phyloP scores from a whole-genome alignment of 1,140 invertebrate genomes.

The Lucilia sericata region DNA sequence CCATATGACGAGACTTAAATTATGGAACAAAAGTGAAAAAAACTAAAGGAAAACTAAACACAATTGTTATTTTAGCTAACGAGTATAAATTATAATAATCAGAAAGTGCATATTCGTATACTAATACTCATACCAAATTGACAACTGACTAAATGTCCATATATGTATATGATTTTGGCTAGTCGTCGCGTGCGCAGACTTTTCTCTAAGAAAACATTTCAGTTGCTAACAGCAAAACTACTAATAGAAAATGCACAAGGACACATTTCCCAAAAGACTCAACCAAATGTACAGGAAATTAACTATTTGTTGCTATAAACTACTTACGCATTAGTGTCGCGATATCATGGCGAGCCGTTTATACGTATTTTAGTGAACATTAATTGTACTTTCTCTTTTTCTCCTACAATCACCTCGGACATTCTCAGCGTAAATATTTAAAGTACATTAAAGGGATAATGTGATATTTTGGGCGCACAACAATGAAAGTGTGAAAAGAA shows the following conservation, averaged over 20 bases:
- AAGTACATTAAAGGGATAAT: background rate
- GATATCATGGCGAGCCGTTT: background rate
- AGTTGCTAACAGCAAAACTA: background rate
- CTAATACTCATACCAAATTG: background rate
- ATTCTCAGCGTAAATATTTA: background rate
- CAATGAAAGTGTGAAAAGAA: background rate
- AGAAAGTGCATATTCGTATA: background rate
- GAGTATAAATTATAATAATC: no score
- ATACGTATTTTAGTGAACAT: no score
- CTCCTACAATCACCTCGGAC: no score
- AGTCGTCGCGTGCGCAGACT: background rate
- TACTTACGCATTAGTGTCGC: background rate
- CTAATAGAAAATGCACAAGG: background rate
- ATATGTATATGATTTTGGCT: background rate
- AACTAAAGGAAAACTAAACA: no score
- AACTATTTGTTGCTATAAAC: background rate
- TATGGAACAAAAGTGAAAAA: no score
- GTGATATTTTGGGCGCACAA: background rate
- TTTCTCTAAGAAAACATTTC: background rate
- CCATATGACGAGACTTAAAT: no score
- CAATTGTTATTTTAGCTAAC: no score
- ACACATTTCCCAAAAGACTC: background rate
- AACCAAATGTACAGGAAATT: background rate
- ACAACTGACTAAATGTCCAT: background rate
- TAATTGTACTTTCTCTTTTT: no score